phyloP scores from a whole-genome alignment of 2,797 vertebrate species.

The Sebastes aleutianus region DNA sequence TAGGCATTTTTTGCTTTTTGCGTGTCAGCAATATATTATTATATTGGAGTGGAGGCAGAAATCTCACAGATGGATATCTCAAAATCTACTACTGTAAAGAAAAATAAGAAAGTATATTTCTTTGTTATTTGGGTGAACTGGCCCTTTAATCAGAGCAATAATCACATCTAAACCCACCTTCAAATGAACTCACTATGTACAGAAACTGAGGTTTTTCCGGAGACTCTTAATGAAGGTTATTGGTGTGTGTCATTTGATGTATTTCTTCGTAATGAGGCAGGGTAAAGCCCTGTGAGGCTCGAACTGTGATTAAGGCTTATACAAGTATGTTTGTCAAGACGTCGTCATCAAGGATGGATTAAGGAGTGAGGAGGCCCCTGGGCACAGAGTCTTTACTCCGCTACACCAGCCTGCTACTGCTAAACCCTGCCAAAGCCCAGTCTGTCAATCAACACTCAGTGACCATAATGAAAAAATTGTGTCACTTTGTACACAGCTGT shows the following conservation, averaged over 20 bases:
- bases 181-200: not conserved
- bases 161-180: not conserved
- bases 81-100: not conserved
- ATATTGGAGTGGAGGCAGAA: not conserved
- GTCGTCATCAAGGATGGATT: conserved; percentile 24
- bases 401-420: not conserved
- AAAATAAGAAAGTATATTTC: not conserved
- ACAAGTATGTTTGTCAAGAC: conserved; percentile 19
- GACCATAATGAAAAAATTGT: not conserved
- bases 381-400: not conserved
- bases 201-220: not conserved
- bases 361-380: not conserved
- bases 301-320: not conserved
- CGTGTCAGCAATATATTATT: not conserved
- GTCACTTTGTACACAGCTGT: not conserved
- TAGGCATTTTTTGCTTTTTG: too few relatives aligned
- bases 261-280: not conserved
- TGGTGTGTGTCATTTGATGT: not conserved
- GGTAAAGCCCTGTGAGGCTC: not conserved
- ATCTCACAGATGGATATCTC: not conserved
- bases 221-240: not conserved
- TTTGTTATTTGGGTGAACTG: not conserved
- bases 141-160: not conserved
- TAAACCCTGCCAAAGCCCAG: not conserved
- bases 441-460: not conserved